Evolutionary conservation across 2,113 vertebrate species (phyloP).

Genomic region (Cervus canadensis): DNA sequence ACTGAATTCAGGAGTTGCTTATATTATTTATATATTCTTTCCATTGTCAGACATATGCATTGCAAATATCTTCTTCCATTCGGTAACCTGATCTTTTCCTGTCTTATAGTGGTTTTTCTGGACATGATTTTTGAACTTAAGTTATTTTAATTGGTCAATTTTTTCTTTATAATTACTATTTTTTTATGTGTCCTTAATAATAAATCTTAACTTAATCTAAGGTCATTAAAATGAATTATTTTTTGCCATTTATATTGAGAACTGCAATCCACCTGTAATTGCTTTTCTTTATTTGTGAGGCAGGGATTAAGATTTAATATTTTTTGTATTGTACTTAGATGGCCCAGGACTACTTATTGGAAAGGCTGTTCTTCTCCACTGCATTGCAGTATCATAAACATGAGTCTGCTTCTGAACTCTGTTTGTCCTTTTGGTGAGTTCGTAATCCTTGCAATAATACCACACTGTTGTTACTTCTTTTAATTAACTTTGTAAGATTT

Average conservation of each 20-base stretch:
- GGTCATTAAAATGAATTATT: no score
- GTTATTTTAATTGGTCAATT: background rate
- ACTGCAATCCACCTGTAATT: background rate
- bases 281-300: background rate
- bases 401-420: background rate
- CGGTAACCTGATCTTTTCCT: background rate
- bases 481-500: background rate
- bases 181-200: background rate
- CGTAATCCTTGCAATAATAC: background rate
- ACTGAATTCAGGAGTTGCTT: background rate
- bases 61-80: background rate
- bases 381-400: background rate
- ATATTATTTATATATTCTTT: background rate
- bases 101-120: background rate
- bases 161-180: background rate
- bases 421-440: background rate
- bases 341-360: no score
- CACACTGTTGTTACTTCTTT: background rate
- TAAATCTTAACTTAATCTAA: background rate
- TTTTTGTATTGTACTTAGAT: background rate
- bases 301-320: background rate
- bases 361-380: background rate
- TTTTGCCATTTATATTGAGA: background rate
- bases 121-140: background rate
- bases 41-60: background rate